phyloP scores from a whole-genome alignment of 2,113 vertebrate species.

The Etia nguti region DNA sequence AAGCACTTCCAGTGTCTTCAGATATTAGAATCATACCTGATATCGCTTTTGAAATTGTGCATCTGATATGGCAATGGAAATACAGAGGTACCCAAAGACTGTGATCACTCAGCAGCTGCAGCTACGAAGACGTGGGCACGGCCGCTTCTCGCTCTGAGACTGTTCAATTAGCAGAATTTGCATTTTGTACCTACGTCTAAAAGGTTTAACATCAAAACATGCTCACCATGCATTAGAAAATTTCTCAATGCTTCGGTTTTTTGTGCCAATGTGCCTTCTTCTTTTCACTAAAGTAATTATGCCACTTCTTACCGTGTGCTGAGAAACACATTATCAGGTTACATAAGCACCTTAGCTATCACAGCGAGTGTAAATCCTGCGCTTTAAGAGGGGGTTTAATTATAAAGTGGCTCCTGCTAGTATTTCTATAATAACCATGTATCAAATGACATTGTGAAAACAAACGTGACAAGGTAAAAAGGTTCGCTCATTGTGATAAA shows the following conservation, averaged over 20 bases:
- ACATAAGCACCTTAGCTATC: not conserved
- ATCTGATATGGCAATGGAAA: not conserved
- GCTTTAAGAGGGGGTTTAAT: not conserved
- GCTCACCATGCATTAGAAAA: not conserved
- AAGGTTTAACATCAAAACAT: not conserved
- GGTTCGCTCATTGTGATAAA: accelerated
- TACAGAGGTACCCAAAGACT: not conserved
- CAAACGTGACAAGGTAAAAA: not conserved
- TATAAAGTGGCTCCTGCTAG: not conserved
- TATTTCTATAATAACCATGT: not conserved
- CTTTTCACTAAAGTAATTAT: not conserved
- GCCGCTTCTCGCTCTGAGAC: not conserved
- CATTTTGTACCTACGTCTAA: slow-evolving; percentile 7
- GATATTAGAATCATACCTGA: not conserved
- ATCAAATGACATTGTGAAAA: not conserved
- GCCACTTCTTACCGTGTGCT: not conserved
- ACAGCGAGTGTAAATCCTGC: not conserved
- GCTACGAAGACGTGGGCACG: not conserved
- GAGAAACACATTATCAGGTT: not conserved
- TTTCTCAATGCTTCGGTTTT: not conserved
- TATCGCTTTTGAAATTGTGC: not conserved
- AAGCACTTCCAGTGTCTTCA: not conserved
- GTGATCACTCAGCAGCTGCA: slow-evolving; percentile 8
- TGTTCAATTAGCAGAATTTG: not conserved
- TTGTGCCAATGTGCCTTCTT: not conserved